These are phyloP conservation scores for Lymantria dispar DNA, from an alignment of 2,888 invertebrate genomes.

Conservation along the genomic window DNA sequence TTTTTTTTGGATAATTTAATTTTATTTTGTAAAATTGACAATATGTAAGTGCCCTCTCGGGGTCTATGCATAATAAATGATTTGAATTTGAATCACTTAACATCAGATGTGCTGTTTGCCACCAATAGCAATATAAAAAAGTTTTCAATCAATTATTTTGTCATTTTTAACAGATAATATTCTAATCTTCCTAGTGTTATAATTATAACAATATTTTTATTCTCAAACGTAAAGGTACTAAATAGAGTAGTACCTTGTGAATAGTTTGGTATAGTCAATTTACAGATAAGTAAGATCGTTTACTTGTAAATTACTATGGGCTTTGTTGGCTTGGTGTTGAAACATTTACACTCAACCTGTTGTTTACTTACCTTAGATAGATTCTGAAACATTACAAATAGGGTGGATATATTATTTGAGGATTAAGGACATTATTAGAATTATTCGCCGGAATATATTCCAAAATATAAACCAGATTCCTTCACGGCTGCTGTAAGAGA, in stretches of 20 bases:
- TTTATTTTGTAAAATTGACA: too few species aligned
- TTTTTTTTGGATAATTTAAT: too few species aligned
- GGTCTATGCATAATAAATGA: too few species aligned
- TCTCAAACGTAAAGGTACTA: background rate
- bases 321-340: slow-evolving; percentile 27
- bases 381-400: slow-evolving; percentile 19
- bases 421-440: background rate
- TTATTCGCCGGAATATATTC: background rate
- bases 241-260: slow-evolving; percentile 4
- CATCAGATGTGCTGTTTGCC: too few species aligned
- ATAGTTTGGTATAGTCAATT: slow-evolving; percentile 5
- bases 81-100: too few species aligned
- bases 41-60: too few species aligned
- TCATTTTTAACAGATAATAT: background rate
- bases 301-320: slow-evolving; percentile 30
- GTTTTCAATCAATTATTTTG: too few species aligned
- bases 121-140: too few species aligned
- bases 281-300: slow-evolving; percentile 19
- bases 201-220: background rate
- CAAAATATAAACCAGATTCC: too few species aligned
- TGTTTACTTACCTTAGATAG: slow-evolving; percentile 38
- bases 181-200: background rate
- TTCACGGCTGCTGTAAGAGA: too few species aligned
- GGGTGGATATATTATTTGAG: slow-evolving; percentile 7
- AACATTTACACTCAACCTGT: slow-evolving; percentile 35